Evolutionary conservation across 2,797 vertebrate species (phyloP).

Genomic region (Vireo griseus): DNA sequence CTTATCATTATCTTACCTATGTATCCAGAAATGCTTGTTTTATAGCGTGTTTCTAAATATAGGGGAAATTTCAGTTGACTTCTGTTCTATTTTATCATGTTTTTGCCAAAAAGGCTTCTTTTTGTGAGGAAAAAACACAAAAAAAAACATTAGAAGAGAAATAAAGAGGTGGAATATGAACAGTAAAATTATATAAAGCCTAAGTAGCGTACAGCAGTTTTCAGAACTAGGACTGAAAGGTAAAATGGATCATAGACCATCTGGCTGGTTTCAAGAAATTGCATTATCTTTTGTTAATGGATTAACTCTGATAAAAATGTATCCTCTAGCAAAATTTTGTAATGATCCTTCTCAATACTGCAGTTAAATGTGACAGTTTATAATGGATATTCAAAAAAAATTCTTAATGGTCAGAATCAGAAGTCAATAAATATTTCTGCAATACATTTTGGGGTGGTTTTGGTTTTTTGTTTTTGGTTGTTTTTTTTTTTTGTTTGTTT

Average conservation of each 20-base stretch:
- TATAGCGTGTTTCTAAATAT: neutral
- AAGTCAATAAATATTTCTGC: neutral
- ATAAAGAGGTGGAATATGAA: neutral
- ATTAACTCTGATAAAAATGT: neutral
- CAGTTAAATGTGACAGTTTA: neutral
- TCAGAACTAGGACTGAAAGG: neutral
- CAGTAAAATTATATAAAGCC: neutral
- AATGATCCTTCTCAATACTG: neutral
- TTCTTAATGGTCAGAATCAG: neutral
- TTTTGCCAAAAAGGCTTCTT: neutral
- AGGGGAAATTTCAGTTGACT: neutral
- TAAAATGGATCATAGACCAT: neutral
- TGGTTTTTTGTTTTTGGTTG: neutral
- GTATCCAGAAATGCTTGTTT: neutral
- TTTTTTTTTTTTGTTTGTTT: too few relatives aligned
- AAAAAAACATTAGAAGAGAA: neutral
- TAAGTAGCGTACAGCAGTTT: neutral
- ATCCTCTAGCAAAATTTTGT: neutral
- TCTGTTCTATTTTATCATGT: neutral
- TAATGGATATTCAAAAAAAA: rapidly evolving
- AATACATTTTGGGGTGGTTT: neutral
- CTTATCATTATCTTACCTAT: neutral
- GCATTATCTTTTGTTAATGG: neutral
- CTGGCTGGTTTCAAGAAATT: neutral
- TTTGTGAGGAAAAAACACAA: neutral